These are phyloP conservation scores for Lissonota sp. DNA, from an alignment of 2,888 invertebrate species.

Conservation along the genomic window DNA sequence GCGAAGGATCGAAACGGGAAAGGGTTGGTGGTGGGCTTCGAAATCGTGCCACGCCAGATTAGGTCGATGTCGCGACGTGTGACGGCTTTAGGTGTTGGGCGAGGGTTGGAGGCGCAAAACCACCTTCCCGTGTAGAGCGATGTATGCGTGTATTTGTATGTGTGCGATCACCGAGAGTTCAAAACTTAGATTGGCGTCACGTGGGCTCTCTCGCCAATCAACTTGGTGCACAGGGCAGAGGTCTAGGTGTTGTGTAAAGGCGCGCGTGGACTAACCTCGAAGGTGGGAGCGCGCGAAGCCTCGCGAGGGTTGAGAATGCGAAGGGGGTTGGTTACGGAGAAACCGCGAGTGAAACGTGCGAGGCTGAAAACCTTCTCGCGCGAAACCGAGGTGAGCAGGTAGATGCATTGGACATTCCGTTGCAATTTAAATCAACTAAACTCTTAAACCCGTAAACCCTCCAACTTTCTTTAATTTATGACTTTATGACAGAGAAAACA, in stretches of 20 bases:
- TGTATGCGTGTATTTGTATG: slow-evolving; percentile 31
- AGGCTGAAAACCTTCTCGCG: slow-evolving; percentile 34
- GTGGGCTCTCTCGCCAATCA: slow-evolving; percentile 71
- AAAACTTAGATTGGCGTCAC: slow-evolving; percentile 80
- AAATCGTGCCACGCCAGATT: slow-evolving; percentile 70
- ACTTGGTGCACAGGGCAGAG: slow-evolving; percentile 28
- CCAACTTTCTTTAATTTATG: too few relatives aligned
- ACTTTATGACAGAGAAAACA: too few relatives aligned
- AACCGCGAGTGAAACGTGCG: slow-evolving; percentile 56
- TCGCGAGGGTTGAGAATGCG: slow-evolving; percentile 27
- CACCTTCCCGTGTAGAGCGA: background rate
- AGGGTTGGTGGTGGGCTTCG: slow-evolving; percentile 40
- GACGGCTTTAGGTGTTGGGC: slow-evolving; percentile 71
- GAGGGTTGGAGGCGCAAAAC: background rate
- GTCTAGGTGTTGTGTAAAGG: slow-evolving; percentile 29
- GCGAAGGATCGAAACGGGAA: slow-evolving; percentile 5
- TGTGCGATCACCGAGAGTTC: slow-evolving; percentile 67
- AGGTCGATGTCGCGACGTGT: slow-evolving; percentile 71
- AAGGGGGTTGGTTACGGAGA: slow-evolving; percentile 45
- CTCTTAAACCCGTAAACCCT: too few relatives aligned
- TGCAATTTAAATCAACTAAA: too few relatives aligned
- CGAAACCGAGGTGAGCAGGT: slow-evolving; percentile 1
- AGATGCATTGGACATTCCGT: background rate
- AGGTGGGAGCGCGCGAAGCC: slow-evolving; percentile 25
- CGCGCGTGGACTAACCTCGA: slow-evolving; percentile 29